Evolutionary conservation across 2,113 vertebrate genomes (phyloP).

Genomic region (Chinchilla lanigera): DNA sequence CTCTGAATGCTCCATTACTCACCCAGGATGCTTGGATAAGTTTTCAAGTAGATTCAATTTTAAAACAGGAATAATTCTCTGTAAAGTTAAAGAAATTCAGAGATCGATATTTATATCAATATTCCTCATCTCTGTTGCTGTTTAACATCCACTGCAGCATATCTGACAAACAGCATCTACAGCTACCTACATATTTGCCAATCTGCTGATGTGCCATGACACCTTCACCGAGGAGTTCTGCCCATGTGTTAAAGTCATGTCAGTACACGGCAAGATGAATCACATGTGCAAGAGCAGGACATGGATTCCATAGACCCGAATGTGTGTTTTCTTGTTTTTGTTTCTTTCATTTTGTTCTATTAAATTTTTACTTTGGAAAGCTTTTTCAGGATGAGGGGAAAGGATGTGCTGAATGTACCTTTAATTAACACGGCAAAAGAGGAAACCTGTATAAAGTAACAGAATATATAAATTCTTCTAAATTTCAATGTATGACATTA

Average conservation of each 20-base stretch:
- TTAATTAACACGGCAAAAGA: no score
- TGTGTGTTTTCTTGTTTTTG: neutral
- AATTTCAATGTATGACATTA: neutral
- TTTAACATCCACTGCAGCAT: slow-evolving; percentile 61
- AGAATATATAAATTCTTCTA: neutral
- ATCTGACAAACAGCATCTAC: slow-evolving; percentile 74
- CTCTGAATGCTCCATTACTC: neutral
- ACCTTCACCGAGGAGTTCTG: slow-evolving; percentile 64
- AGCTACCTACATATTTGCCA: slow-evolving; percentile 75
- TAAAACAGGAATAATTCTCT: slow-evolving; percentile 59
- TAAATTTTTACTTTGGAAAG: neutral
- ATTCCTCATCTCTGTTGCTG: slow-evolving; percentile 65
- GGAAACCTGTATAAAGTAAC: neutral
- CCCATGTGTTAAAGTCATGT: slow-evolving; percentile 65
- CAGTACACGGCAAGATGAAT: slow-evolving; percentile 40
- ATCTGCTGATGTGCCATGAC: slow-evolving; percentile 81
- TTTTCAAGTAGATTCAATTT: slow-evolving; percentile 57
- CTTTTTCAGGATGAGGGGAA: neutral
- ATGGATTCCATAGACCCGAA: neutral
- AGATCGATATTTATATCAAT: neutral
- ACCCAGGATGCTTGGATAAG: neutral
- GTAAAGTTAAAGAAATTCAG: neutral
- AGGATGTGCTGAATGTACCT: neutral
- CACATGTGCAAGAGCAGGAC: neutral
- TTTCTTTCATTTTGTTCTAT: neutral